Base-by-base conservation (phyloP, 1,140 invertebrate species). In the Drosophila biarmipes region DNA sequence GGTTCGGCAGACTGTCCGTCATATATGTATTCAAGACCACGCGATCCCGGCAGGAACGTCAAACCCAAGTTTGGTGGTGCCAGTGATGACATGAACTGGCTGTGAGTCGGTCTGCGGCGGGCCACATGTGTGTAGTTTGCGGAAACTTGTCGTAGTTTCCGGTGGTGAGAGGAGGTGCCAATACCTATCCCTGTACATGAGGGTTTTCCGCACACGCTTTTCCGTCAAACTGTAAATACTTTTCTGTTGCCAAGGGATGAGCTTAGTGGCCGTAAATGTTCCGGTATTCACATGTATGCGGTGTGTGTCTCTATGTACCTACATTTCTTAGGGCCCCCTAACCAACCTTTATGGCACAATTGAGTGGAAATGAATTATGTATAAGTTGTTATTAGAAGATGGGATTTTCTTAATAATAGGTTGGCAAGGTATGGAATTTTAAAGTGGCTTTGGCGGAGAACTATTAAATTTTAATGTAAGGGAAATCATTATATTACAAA, bases 151-250 rank as follows among this genome's bases (percentile, higher is more conserved):
- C 52, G 34, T 29, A 48, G 29, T 54, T 54, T 34, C 15, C 31
- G 37, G 19, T 42, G 49, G 29, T 38, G 29, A 19, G 27, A 46
- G 42, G 49, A 58, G 12, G 27, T 10, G 17, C 14, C 7, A 29
- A 38, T 51, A 45, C 14, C 45, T 38, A 24, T 49, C 42, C 46
- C 15, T 29, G 59, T 66, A 73, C 62, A 78, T 64, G 73, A 58
- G 74, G 79, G 79, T 42, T 82, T 81, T 81, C 68, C 73, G 55
- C 61, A 35, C 72, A 73, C 67, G 73, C 77, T 86, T 78, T 58
- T 56, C 53, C 51, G 27, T 37, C 71, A 62, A 85, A 56, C 42
- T 73, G 77, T 57, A 79, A 71, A 67, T 82, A 58, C 58, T 63
- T 57, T 56, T 80, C 75, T 74, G 82, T 86, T 77, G 76, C 42